Conservation (phyloP, 2,113 vertebrate species). For the Vireo altiloquus region DNA sequence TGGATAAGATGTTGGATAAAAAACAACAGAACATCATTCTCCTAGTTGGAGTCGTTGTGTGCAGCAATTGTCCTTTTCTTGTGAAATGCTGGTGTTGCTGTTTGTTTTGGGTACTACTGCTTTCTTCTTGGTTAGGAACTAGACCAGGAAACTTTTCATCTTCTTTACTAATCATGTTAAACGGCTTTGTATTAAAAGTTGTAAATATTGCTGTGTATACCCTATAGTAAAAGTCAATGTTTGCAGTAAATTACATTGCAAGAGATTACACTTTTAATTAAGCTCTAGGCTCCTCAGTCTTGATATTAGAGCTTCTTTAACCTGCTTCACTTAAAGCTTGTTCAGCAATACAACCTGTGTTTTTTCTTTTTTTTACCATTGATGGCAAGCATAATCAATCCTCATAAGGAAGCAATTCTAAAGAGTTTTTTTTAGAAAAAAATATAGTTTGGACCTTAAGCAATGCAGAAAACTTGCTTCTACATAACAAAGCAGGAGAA, state of each 20-base stretch:
- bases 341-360: not conserved
- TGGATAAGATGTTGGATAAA: not conserved
- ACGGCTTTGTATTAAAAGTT: not conserved
- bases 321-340: not conserved
- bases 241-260: not conserved
- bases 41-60: not conserved
- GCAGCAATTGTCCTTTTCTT: not conserved
- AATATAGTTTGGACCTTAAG: not conserved
- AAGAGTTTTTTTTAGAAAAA: not conserved
- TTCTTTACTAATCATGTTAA: not conserved
- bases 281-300: not conserved
- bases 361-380: not conserved
- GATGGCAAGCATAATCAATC: not conserved
- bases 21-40: not conserved
- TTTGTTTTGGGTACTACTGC: not conserved
- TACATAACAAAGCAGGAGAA: not conserved
- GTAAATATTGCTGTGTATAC: not conserved
- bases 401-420: not conserved
- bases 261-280: not conserved
- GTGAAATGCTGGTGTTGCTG: not conserved
- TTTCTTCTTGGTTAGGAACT: not conserved
- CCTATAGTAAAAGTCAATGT: not conserved
- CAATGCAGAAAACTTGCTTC: not conserved
- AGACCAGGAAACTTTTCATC: not conserved
- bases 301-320: not conserved